Evolutionary conservation across 2,797 vertebrate genomes (phyloP).

Genomic region (Apogon hyalosoma): DNA sequence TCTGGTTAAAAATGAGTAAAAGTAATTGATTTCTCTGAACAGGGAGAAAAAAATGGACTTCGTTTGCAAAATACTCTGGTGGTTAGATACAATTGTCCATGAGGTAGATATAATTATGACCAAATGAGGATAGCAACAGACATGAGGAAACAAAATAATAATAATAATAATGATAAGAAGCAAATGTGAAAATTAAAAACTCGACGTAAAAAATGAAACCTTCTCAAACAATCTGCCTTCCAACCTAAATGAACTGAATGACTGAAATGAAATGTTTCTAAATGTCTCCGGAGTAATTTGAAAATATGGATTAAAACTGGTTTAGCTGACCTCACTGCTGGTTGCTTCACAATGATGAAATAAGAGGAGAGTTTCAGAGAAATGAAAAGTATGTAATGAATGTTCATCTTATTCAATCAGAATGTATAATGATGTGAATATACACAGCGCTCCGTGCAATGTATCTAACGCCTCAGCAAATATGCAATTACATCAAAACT

Average conservation of each 20-base stretch:
- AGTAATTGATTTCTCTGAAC: conserved; percentile 5
- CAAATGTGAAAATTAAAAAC: conserved; percentile 22
- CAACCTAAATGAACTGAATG: not conserved
- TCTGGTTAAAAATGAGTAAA: conserved; percentile 15
- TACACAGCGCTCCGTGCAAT: not conserved
- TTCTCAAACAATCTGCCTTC: conserved; percentile 9
- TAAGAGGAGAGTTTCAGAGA: conserved; percentile 12
- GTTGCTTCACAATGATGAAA: conserved; percentile 34
- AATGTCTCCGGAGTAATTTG: conserved; percentile 5
- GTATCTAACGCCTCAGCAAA: conserved; percentile 17
- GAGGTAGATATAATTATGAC: conserved; percentile 8
- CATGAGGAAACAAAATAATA: not conserved
- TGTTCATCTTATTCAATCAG: conserved; percentile 1
- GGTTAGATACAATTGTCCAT: conserved; percentile 16
- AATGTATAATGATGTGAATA: conserved; percentile 15
- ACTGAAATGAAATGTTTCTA: not conserved
- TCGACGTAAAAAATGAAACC: conserved; percentile 2
- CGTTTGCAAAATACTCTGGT: conserved; percentile 5
- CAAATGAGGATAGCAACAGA: conserved; percentile 25
- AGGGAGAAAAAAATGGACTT: conserved; percentile 12
- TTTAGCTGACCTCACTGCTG: conserved; percentile 21
- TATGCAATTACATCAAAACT: conserved; percentile 35
- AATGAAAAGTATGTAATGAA: conserved; percentile 6
- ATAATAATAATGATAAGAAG: not conserved
- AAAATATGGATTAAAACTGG: conserved; percentile 16